Conservation (phyloP, 92 coral and sea anemone species). For the Porites divaricata region DNA sequence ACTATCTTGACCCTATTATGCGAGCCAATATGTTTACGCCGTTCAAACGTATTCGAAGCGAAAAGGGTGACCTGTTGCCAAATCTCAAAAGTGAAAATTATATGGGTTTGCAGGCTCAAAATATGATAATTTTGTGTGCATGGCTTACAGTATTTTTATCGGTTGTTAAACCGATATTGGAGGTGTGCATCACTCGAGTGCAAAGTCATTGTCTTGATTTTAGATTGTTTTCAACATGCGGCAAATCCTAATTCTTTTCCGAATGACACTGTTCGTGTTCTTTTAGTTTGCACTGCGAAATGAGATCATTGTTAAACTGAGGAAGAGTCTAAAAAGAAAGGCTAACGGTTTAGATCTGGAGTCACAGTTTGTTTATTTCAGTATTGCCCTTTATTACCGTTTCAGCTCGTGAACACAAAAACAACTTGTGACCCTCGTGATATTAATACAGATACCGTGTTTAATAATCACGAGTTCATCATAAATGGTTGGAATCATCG, state of each 20-base stretch:
- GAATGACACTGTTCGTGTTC: not conserved
- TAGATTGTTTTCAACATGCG: not conserved
- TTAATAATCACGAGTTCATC: conserved; percentile 2
- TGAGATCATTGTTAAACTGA: not conserved
- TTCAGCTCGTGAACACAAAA: not conserved
- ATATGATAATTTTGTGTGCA: too few species aligned
- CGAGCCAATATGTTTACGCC: too few species aligned
- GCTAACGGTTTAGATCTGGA: not conserved
- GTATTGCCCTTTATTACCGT: not conserved
- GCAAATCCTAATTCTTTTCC: not conserved
- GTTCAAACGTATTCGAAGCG: too few species aligned
- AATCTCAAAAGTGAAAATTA: too few species aligned
- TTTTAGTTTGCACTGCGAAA: not conserved
- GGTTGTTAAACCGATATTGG: too few species aligned
- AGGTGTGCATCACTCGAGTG: too few species aligned
- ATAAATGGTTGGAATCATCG: not conserved
- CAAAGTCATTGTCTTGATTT: too few species aligned
- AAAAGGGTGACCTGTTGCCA: too few species aligned
- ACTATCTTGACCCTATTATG: too few species aligned
- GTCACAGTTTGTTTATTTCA: not conserved
- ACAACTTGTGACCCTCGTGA: conserved; percentile 18
- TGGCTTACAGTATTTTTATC: too few species aligned
- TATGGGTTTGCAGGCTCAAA: too few species aligned
- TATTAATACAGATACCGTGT: not conserved
- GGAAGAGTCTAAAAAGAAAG: not conserved